These are phyloP conservation scores for Cercocebus atys DNA, from an alignment of 2,113 vertebrate genomes.

Conservation along the genomic window DNA sequence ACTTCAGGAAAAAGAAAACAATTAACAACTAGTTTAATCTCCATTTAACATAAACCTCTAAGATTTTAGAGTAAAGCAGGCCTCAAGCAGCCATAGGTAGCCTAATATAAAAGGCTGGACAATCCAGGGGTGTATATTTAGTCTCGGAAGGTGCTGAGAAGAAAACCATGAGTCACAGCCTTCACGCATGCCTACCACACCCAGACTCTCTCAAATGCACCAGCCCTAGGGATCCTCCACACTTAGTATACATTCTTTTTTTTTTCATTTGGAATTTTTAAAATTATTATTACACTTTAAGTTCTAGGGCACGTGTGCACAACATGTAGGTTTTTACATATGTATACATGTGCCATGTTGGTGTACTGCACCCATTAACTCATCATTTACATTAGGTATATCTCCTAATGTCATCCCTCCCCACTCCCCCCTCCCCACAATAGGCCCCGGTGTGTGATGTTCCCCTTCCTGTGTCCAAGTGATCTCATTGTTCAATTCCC, in stretches of 20 bases:
- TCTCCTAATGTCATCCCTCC: no score
- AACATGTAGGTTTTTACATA: no score
- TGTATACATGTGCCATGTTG: no score
- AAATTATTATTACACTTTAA: no score
- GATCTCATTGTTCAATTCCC: no score
- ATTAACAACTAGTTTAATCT: constrained; percentile 42
- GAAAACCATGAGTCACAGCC: not conserved
- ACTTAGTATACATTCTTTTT: not conserved
- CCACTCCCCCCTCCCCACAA: no score
- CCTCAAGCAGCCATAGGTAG: not conserved
- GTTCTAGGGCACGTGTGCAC: no score
- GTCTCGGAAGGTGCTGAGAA: not conserved
- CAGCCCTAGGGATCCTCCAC: not conserved
- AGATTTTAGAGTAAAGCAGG: constrained; percentile 1
- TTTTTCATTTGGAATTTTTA: no score
- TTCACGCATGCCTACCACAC: not conserved
- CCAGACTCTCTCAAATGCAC: not conserved
- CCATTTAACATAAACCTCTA: not conserved
- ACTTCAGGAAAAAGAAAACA: constrained; percentile 41
- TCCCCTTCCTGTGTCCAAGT: no score
- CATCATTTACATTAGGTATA: no score
- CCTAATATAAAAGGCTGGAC: not conserved
- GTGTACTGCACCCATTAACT: no score
- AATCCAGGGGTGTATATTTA: not conserved
- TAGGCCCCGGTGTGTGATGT: no score